These are phyloP conservation scores for pig (Sus scrofa) DNA, from an alignment of 2,113 vertebrate genomes.

Conservation along the genomic window DNA sequence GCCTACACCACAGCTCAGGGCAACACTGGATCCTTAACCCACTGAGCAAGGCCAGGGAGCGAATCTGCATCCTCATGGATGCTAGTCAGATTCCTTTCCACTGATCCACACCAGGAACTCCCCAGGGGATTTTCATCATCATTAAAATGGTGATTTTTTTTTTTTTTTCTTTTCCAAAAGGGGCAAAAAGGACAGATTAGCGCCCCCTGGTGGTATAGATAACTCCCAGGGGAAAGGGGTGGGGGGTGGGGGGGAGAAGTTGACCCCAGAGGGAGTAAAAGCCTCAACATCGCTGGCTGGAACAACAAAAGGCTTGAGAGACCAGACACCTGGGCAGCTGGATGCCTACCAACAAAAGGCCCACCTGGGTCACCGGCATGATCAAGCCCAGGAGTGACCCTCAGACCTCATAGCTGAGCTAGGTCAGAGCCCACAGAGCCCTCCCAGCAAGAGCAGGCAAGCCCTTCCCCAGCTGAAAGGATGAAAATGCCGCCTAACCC, in stretches of 20 bases:
- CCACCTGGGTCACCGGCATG: neutral
- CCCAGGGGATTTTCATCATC: neutral
- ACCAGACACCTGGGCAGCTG: too few species aligned
- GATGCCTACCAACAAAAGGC: neutral
- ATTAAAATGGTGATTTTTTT: slow-evolving; percentile 39
- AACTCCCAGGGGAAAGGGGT: neutral
- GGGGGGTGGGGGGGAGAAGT: neutral
- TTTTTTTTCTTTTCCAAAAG: neutral
- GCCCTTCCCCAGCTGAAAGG: too few species aligned
- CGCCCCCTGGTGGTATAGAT: slow-evolving; percentile 45
- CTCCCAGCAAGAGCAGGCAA: neutral
- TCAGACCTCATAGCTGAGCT: neutral
- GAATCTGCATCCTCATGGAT: too few species aligned
- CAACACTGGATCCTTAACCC: too few species aligned
- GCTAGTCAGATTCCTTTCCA: too few species aligned
- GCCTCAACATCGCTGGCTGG: neutral
- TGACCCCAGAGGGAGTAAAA: neutral
- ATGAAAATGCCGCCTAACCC: too few species aligned
- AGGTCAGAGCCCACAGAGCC: neutral
- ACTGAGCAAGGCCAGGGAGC: too few species aligned
- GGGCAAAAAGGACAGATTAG: slow-evolving; percentile 54
- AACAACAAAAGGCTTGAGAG: too few species aligned
- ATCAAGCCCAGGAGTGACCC: neutral
- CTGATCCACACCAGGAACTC: too few species aligned
- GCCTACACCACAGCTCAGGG: too few species aligned